Evolutionary conservation across 2,797 vertebrate species (phyloP).

Genomic region (Chaetophractus vellerosus): DNA sequence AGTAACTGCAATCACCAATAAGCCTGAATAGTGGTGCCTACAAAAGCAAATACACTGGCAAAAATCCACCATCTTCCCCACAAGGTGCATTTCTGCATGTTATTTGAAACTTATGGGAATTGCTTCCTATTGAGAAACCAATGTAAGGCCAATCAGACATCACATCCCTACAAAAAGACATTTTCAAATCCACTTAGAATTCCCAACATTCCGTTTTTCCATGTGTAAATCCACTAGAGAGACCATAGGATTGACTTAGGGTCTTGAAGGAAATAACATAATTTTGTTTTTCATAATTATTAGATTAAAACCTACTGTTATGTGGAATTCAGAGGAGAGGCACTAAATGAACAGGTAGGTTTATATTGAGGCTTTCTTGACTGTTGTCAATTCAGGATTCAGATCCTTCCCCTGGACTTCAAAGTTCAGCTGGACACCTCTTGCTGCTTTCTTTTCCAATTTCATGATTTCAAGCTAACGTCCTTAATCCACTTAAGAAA

Average conservation of each 20-base stretch:
- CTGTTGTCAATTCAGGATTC: conserved; percentile 16
- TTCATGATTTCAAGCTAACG: conserved; percentile 10
- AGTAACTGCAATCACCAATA: conserved; percentile 10
- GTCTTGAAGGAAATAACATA: conserved; percentile 16
- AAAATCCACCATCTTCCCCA: conserved; percentile 12
- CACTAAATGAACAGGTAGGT: background rate
- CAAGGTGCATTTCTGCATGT: background rate
- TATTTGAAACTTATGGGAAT: conserved; percentile 46
- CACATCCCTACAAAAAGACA: background rate
- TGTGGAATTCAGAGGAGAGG: conserved; percentile 59
- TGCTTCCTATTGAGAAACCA: conserved; percentile 52
- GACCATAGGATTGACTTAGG: background rate
- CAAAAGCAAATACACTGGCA: conserved; percentile 29
- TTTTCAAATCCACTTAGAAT: conserved; percentile 39
- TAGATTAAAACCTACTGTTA: conserved; percentile 44
- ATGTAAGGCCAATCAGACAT: conserved; percentile 18
- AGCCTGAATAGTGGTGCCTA: background rate
- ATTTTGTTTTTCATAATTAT: background rate
- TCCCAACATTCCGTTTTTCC: background rate
- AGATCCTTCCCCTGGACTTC: background rate
- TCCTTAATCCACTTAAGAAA: background rate
- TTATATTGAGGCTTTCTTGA: background rate
- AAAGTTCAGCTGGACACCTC: background rate
- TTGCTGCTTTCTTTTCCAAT: background rate
- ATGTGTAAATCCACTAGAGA: background rate